A percentile compares a stretch with the other conserved stretches of the same genome.
These are phyloP conservation scores for Erynnis tages DNA, from an alignment of 2,888 invertebrate genomes.

Conservation along the genomic window DNA sequence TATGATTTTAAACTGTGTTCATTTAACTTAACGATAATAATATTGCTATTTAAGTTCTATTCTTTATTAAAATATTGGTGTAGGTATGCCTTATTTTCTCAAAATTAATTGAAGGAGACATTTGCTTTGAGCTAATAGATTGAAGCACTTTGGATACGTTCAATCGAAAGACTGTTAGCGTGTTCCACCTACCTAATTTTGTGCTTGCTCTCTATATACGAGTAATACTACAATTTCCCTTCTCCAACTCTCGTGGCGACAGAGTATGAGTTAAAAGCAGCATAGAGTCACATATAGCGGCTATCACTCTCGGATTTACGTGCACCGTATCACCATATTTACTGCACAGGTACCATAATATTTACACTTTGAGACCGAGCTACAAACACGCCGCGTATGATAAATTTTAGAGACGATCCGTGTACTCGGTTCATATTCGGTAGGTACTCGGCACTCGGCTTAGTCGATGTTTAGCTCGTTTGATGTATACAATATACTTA, in stretches of 20 bases:
- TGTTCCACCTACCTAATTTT: too few species aligned
- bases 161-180: too few species aligned
- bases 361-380: constrained; percentile 49
- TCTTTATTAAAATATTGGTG: too few species aligned
- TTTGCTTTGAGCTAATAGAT: too few species aligned
- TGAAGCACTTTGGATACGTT: too few species aligned
- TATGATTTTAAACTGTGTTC: not conserved
- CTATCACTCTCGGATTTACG: constrained; percentile 11
- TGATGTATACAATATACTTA: too few species aligned
- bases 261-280: not conserved
- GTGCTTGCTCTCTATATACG: not conserved
- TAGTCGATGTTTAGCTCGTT: too few species aligned
- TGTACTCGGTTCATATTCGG: too few species aligned
- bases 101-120: not conserved
- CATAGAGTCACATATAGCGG: not conserved
- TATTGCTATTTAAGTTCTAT: too few species aligned
- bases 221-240: not conserved
- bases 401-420: too few species aligned
- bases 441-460: too few species aligned
- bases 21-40: too few species aligned
- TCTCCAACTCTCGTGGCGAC: not conserved
- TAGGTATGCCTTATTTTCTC: not conserved
- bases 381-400: constrained; percentile 56
- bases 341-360: constrained; percentile 33
- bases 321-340: constrained; percentile 8